Conservation (phyloP, 2,888 invertebrate genomes). For the Chouioia cunea region DNA sequence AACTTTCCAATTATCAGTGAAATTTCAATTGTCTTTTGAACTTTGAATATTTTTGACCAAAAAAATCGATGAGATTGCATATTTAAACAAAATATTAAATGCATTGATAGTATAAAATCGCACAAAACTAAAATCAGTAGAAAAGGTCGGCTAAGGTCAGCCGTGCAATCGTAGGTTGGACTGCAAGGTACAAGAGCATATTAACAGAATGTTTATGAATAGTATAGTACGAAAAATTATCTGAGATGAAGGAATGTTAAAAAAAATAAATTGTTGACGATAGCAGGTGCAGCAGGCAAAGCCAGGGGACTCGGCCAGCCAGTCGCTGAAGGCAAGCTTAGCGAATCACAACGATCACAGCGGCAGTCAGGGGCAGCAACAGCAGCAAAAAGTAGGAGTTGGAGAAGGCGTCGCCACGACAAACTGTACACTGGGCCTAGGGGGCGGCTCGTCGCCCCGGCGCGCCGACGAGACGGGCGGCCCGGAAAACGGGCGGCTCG, state of each 20-base stretch:
- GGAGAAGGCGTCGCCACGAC: slow-evolving; percentile 42
- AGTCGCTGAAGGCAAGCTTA: slow-evolving; percentile 64
- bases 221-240: no score
- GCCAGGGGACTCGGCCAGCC: slow-evolving; percentile 57
- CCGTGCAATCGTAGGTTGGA: no score
- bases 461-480: slow-evolving; percentile 41
- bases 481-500: slow-evolving; percentile 26
- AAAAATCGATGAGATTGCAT: no score
- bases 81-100: no score
- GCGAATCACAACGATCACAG: slow-evolving; percentile 52
- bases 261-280: not conserved
- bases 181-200: no score
- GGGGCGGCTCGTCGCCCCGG: slow-evolving; percentile 32
- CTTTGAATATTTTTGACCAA: no score
- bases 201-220: no score
- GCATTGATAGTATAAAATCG: no score
- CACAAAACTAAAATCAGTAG: no score
- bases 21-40: no score
- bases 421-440: slow-evolving; percentile 33
- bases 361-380: slow-evolving; percentile 34
- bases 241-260: not conserved
- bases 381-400: slow-evolving; percentile 45
- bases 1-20: no score
- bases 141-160: no score
- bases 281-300: slow-evolving; percentile 54